Evolutionary conservation across 1,140 invertebrate species (phyloP), one percentile per base, ranked within the genome.

Genomic region (Zaprionus nigranus): DNA sequence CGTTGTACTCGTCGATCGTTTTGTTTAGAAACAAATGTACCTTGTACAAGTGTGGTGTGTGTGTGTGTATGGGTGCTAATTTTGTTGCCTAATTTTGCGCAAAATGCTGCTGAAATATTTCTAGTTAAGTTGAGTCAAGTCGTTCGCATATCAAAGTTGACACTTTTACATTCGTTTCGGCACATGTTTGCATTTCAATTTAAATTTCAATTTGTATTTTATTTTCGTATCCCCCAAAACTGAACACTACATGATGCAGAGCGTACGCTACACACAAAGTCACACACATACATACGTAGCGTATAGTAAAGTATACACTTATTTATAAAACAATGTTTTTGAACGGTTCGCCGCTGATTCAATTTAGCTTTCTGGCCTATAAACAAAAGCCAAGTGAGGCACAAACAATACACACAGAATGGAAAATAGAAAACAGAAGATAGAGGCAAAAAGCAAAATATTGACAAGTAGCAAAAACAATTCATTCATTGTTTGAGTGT

Each of bases 321-420:
- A 90, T 88, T 81, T 88, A 76, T 78, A 88, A 90, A 79, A 75
- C 85, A 90, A 90, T 82, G 81, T 82, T 87, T 87, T 87, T 82
- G 79, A 87, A 87, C 69, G 72, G 71, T 69, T 75, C 53, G 56
- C 67, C 75, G 61, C 64, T 82, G 57, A 74, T 81, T 81, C 58
- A 81, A 60, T 71, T 75, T 65, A 62, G 80, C 70, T 83, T 87
- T 72, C 75, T 78, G 70, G 69, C 77, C 78, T 69, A 88, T 87
- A 88, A 88, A 90, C 84, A 90, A 84, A 84, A 26, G 28, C 59
- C 28, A 53, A 61, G 49, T 46, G 81, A 36, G 46, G 1, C n/a
- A 51, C 64, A 54, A 53, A 20, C 22, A 54, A 62, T 24, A 24
- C 34, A 30, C 51, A 38, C 22, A 59, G 22, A 65, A 40, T 65